Conservation (phyloP, 2,797 vertebrate genomes). For the Muraenolepis orangiensis region DNA sequence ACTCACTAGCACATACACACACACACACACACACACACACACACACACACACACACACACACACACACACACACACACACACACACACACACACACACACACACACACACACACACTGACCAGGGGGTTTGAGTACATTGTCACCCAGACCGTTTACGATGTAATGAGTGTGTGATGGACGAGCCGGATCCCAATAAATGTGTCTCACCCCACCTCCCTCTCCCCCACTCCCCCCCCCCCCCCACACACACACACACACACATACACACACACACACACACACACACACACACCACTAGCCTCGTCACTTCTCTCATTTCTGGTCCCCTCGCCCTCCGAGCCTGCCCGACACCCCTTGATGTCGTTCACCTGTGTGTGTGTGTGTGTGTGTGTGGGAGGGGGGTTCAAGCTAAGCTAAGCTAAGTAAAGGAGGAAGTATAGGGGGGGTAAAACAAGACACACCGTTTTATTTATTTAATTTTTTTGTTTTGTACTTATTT, state of each 20-base stretch:
- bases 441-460: neutral
- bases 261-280: too few species aligned
- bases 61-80: neutral
- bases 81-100: neutral
- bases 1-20: too few species aligned
- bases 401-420: too few species aligned
- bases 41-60: too few species aligned
- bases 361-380: neutral
- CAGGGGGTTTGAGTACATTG: constrained; percentile 47
- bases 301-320: constrained; percentile 19
- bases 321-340: neutral
- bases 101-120: too few species aligned
- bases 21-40: too few species aligned
- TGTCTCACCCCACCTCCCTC: too few species aligned
- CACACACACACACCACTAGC: too few species aligned
- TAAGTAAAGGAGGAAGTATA: neutral
- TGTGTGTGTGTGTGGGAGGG: too few species aligned
- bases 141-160: constrained; percentile 48
- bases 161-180: constrained; percentile 61
- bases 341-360: constrained; percentile 7
- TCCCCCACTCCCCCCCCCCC: constrained; percentile 43
- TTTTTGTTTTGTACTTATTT: too few species aligned
- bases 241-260: constrained; percentile 33
- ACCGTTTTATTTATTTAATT: neutral
- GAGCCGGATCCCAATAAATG: constrained; percentile 52